phyloP scores from a whole-genome alignment of 2,113 vertebrate genomes.

The Leuciscus idus region DNA sequence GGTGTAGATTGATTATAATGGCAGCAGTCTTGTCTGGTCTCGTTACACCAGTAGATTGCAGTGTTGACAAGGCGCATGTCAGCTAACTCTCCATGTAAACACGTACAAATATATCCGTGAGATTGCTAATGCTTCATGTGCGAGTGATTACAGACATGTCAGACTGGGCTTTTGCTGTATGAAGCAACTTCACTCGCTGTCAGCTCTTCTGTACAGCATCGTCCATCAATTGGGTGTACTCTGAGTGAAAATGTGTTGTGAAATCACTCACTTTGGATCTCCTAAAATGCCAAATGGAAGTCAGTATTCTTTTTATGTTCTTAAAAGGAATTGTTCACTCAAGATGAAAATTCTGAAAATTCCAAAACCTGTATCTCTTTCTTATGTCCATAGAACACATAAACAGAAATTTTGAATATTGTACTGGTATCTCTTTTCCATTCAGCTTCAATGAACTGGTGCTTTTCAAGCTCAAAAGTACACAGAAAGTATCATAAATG shows the following conservation, averaged over 20 bases:
- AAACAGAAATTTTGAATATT: neutral
- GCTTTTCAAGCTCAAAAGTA: neutral
- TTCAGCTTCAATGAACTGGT: neutral
- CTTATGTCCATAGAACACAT: neutral
- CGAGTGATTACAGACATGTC: conserved; percentile 14
- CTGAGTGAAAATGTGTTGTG: neutral
- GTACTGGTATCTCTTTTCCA: neutral
- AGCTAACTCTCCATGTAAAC: neutral
- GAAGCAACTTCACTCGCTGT: conserved; percentile 14
- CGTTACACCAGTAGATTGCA: neutral
- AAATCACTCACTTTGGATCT: neutral
- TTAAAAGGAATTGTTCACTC: neutral
- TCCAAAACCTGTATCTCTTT: neutral
- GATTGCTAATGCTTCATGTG: neutral
- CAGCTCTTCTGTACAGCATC: neutral
- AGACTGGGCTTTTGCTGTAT: neutral
- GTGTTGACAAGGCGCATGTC: neutral
- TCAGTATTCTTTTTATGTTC: neutral
- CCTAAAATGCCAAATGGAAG: neutral
- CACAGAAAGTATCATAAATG: neutral
- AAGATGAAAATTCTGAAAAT: neutral
- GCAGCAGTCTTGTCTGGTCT: neutral
- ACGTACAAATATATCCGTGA: neutral
- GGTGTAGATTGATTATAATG: neutral
- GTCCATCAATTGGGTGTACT: conserved; percentile 10